Evolutionary conservation across 2,888 invertebrate species (phyloP).

Genomic region (Trichacis sp.): DNA sequence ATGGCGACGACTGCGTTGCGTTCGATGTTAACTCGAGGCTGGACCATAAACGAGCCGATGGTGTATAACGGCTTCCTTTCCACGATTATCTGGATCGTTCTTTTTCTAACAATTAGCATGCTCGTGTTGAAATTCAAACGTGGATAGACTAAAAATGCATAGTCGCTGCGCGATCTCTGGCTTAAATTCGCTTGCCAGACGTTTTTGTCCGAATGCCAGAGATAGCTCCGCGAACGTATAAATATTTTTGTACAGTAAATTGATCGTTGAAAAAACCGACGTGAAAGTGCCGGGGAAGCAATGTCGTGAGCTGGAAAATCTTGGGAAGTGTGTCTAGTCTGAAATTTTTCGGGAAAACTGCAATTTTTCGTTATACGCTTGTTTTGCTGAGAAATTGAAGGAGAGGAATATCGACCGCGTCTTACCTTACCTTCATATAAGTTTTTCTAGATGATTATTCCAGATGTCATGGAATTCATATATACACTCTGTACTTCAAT

Average conservation of each 20-base stretch:
- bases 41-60: slow-evolving; percentile 83
- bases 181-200: neutral
- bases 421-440: too few relatives aligned
- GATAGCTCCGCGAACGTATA: slow-evolving; percentile 14
- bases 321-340: slow-evolving; percentile 34
- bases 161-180: neutral
- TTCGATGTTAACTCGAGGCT: slow-evolving; percentile 88
- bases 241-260: slow-evolving; percentile 36
- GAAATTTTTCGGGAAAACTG: slow-evolving; percentile 9
- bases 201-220: neutral
- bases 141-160: slow-evolving; percentile 71
- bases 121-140: slow-evolving; percentile 85
- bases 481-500: too few relatives aligned
- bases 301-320: slow-evolving; percentile 26
- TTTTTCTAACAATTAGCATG: slow-evolving; percentile 84
- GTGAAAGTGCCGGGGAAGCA: slow-evolving; percentile 10
- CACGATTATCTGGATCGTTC: slow-evolving; percentile 86
- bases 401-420: too few relatives aligned
- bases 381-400: too few relatives aligned
- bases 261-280: slow-evolving; percentile 15
- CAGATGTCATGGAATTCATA: too few relatives aligned
- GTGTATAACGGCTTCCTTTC: slow-evolving; percentile 91
- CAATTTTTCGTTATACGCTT: too few relatives aligned
- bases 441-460: too few relatives aligned
- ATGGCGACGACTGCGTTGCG: slow-evolving; percentile 92